These are phyloP conservation scores for Wiebesia pumilae DNA, from an alignment of 1,140 invertebrate species.

Conservation along the genomic window DNA sequence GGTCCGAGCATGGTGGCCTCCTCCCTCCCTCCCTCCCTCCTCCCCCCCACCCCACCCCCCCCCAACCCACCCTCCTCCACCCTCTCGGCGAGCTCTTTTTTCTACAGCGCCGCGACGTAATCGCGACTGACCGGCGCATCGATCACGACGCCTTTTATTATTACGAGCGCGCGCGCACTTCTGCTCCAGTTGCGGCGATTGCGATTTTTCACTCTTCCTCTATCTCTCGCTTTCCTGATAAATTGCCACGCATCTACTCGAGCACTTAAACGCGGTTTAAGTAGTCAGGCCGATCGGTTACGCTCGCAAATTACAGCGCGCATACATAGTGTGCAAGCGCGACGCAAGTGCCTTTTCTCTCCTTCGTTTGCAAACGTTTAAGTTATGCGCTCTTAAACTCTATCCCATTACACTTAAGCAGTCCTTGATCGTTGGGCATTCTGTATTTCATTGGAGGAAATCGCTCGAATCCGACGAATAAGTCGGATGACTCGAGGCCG, in stretches of 20 bases:
- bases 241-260: slow-evolving; percentile 24
- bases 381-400: background rate
- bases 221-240: slow-evolving; percentile 1
- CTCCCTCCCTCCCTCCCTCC: background rate
- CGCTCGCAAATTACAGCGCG: slow-evolving; percentile 1
- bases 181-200: background rate
- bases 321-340: background rate
- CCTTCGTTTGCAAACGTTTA: background rate
- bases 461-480: background rate
- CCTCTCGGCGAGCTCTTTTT: background rate
- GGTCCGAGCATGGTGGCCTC: slow-evolving; percentile 43
- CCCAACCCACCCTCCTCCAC: background rate
- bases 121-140: slow-evolving; percentile 17
- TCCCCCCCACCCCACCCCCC: background rate
- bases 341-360: background rate
- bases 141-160: slow-evolving; percentile 1
- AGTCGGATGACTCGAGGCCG: too few species aligned
- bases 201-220: slow-evolving; percentile 10
- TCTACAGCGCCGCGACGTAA: background rate
- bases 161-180: background rate
- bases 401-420: background rate
- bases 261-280: slow-evolving; percentile 6
- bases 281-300: background rate
- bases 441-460: background rate
- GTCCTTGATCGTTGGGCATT: background rate